Conservation (phyloP, 2,113 vertebrate genomes). For the Lates calcarifer region DNA sequence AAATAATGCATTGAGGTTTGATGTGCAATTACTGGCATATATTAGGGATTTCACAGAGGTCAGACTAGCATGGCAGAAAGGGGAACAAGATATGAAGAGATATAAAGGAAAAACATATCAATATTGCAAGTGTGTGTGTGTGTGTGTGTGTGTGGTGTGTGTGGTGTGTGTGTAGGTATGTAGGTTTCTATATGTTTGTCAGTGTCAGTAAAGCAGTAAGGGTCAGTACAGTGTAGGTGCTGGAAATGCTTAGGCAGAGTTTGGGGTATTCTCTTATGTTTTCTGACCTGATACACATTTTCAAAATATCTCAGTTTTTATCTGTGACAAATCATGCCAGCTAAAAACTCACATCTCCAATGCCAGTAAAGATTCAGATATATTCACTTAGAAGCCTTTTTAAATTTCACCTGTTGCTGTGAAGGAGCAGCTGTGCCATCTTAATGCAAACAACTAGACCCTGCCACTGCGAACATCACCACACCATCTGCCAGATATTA, state of each 20-base stretch:
- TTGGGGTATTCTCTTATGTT: neutral
- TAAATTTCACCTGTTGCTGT: slow-evolving; percentile 12
- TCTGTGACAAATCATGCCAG: too few relatives aligned
- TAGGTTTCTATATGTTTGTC: neutral
- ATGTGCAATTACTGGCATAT: slow-evolving; percentile 96
- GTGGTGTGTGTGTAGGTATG: slow-evolving; percentile 2
- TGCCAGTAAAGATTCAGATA: neutral
- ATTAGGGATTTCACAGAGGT: slow-evolving; percentile 96
- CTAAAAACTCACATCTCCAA: neutral
- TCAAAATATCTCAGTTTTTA: too few relatives aligned
- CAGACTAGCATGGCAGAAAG: slow-evolving; percentile 84
- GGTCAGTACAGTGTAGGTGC: slow-evolving; percentile 86
- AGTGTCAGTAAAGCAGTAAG: slow-evolving; percentile 85
- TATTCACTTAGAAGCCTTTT: neutral
- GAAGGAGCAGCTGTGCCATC: neutral
- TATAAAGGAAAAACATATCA: slow-evolving; percentile 91
- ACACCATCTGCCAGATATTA: neutral
- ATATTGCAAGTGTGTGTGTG: slow-evolving; percentile 82
- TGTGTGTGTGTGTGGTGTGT: slow-evolving; percentile 16
- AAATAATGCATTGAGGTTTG: slow-evolving; percentile 96
- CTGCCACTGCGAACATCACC: neutral
- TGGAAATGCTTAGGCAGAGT: slow-evolving; percentile 57
- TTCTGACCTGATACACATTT: neutral
- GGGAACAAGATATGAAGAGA: slow-evolving; percentile 88
- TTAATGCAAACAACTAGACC: neutral